These are phyloP conservation scores for Cercopithecus diana DNA, from an alignment of 2,797 vertebrate genomes.

Conservation along the genomic window DNA sequence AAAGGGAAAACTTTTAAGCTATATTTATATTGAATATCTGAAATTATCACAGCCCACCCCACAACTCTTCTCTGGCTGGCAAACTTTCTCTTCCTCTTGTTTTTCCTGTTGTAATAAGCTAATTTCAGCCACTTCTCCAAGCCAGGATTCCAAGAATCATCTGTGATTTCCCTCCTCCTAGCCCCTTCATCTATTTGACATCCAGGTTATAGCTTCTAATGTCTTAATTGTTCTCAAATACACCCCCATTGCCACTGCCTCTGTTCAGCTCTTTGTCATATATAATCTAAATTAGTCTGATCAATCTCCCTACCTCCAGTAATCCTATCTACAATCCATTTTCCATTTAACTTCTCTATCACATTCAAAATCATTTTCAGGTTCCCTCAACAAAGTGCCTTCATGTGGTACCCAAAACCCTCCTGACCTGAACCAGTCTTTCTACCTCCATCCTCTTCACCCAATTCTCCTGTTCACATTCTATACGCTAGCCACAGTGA, in stretches of 20 bases:
- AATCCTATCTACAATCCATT: not conserved
- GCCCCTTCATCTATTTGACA: not conserved
- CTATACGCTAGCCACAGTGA: not conserved
- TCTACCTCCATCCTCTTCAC: not conserved
- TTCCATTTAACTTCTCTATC: not conserved
- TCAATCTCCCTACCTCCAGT: not conserved
- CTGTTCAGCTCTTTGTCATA: not conserved
- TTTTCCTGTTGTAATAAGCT: not conserved
- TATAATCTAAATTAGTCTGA: constrained; percentile 18
- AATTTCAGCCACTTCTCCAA: not conserved
- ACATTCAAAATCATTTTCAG: not conserved
- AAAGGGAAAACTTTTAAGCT: not conserved
- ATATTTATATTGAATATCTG: not conserved
- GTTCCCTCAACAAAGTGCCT: not conserved
- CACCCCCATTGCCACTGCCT: not conserved
- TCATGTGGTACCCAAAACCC: not conserved
- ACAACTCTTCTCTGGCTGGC: not conserved
- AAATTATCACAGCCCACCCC: not conserved
- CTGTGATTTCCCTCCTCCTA: not conserved
- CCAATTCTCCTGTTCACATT: not conserved
- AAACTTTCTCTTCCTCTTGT: not conserved
- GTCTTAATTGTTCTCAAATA: not conserved
- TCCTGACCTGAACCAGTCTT: not conserved
- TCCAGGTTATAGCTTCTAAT: not conserved
- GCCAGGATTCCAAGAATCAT: not conserved